phyloP scores from a whole-genome alignment of 37 sponge, comb jelly and placozoan species.

The Ianthella basta region DNA sequence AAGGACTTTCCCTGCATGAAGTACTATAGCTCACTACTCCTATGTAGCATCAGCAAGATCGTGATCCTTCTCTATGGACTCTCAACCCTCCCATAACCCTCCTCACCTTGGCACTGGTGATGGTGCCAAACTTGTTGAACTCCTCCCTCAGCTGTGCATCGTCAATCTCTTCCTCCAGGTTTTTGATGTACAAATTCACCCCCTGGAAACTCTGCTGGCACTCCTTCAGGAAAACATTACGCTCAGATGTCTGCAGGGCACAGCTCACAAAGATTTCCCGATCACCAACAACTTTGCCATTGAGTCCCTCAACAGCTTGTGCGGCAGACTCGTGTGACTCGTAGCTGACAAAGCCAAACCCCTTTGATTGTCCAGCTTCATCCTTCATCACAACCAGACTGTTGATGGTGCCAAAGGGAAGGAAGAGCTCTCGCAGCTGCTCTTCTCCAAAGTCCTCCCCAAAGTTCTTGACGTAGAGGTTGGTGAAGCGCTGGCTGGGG shows the following conservation, averaged over 20 bases:
- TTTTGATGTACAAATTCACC: slow-evolving; percentile 98
- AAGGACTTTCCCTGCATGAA: too few species aligned
- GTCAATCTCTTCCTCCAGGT: slow-evolving; percentile 93
- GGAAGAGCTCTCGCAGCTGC: slow-evolving; percentile 65
- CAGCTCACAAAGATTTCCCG: slow-evolving; percentile 77
- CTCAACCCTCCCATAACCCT: background rate
- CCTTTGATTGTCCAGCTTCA: slow-evolving; percentile 52
- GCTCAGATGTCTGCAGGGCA: slow-evolving; percentile 94
- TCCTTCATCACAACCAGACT: slow-evolving; percentile 87
- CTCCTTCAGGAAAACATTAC: slow-evolving; percentile 80
- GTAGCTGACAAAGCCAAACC: slow-evolving; percentile 96
- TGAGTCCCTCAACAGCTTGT: slow-evolving; percentile 87
- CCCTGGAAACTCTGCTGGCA: slow-evolving; percentile 83
- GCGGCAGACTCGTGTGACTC: slow-evolving; percentile 85
- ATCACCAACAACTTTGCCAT: slow-evolving; percentile 54
- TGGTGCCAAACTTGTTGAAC: slow-evolving; percentile 92
- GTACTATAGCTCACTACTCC: too few species aligned
- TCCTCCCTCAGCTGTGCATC: slow-evolving; percentile 90
- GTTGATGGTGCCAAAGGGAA: slow-evolving; percentile 75
- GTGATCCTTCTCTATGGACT: background rate
- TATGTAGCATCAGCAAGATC: too few species aligned
- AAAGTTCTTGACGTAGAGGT: slow-evolving; percentile 97
- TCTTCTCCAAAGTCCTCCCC: slow-evolving; percentile 82
- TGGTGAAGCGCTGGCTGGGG: slow-evolving; percentile 79
- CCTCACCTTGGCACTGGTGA: slow-evolving; percentile 94